phyloP scores from a whole-genome alignment of 35 echinoderm and acorn worm genomes.

The Apostichopus parvimensis region DNA sequence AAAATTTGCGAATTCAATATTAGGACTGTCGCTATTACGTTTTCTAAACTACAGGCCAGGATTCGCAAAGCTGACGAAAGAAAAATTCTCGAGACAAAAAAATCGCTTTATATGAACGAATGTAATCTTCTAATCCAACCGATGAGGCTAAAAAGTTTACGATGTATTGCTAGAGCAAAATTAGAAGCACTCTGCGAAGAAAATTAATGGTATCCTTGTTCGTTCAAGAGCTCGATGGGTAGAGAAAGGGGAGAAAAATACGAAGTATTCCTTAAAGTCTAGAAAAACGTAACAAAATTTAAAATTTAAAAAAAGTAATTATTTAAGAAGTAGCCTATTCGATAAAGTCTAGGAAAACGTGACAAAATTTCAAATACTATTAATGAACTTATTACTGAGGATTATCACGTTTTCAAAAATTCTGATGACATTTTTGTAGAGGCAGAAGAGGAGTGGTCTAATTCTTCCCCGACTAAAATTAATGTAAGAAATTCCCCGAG shows the following conservation, averaged over 20 bases:
- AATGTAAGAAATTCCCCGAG: no score
- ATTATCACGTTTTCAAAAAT: not conserved
- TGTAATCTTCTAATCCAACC: no score
- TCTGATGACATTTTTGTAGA: not conserved
- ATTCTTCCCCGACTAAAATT: no score
- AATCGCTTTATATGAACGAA: no score
- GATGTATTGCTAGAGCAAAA: not conserved
- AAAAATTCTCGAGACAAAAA: not conserved
- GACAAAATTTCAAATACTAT: not conserved
- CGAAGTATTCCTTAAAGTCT: not conserved
- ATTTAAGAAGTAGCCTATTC: no score
- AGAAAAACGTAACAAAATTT: no score
- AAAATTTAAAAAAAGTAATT: no score
- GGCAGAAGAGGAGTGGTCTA: not conserved
- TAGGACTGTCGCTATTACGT: not conserved
- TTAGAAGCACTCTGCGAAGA: not conserved
- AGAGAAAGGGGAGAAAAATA: not conserved
- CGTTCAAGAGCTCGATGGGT: not conserved
- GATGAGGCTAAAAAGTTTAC: not conserved
- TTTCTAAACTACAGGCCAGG: not conserved
- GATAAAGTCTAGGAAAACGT: not conserved
- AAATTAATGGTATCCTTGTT: not conserved
- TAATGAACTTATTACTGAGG: not conserved
- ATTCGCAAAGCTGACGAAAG: not conserved
- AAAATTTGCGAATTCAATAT: not conserved